These are phyloP conservation scores for Edolisoma coerulescens DNA, from an alignment of 2,113 vertebrate species.

Conservation along the genomic window DNA sequence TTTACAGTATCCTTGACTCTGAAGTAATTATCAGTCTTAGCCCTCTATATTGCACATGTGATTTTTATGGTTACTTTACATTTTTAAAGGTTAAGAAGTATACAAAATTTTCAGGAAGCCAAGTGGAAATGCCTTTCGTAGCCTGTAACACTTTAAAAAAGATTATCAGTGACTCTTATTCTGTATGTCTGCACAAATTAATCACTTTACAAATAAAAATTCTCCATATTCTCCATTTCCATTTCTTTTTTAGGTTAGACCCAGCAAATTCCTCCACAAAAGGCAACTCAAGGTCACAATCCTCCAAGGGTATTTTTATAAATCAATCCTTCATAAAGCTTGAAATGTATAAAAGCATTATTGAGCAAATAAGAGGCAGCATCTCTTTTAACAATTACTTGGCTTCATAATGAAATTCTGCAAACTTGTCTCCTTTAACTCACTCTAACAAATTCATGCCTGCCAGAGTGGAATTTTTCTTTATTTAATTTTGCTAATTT, in stretches of 20 bases:
- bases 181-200: background rate
- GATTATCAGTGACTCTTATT: background rate
- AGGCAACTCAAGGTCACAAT: background rate
- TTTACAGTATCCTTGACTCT: background rate
- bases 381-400: slow-evolving; percentile 35
- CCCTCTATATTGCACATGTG: background rate
- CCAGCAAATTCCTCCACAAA: background rate
- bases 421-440: slow-evolving; percentile 22
- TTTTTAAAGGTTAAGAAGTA: background rate
- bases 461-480: background rate
- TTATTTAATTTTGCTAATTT: slow-evolving; percentile 51
- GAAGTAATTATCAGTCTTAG: background rate
- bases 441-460: slow-evolving; percentile 13
- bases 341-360: background rate
- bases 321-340: slow-evolving; percentile 15
- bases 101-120: background rate
- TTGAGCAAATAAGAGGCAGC: slow-evolving; percentile 26
- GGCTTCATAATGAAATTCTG: slow-evolving; percentile 19
- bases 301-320: slow-evolving; percentile 13
- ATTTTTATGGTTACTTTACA: background rate
- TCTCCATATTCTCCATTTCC: background rate
- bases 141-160: background rate
- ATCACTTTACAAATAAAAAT: background rate
- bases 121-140: background rate
- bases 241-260: background rate